Percentiles rank a stretch among this genome's conserved stretches.
phyloP scores from a whole-genome alignment of 53 echinoderm and acorn worm species.

The Holothuria scabra region DNA sequence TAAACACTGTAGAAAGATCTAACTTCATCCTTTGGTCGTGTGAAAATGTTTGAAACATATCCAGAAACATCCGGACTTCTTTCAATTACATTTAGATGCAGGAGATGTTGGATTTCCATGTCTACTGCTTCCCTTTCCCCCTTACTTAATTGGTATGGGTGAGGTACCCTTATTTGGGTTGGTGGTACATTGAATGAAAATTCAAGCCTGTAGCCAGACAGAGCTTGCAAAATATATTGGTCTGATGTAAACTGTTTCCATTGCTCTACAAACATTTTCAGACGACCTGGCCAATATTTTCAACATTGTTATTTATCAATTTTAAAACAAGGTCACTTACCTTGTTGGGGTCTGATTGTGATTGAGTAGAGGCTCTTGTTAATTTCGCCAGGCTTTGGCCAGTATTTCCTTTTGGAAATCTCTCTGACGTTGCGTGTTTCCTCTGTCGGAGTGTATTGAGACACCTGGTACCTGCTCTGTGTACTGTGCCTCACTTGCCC shows the following conservation, averaged over 20 bases:
- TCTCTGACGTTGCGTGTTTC: background rate
- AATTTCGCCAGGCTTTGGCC: background rate
- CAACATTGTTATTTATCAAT: background rate
- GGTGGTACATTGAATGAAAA: conserved; percentile 15
- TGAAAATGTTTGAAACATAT: conserved; percentile 70
- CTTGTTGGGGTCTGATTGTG: background rate
- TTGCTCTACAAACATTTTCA: background rate
- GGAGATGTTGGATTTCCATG: conserved; percentile 49
- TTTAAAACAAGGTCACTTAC: background rate
- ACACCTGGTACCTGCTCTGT: background rate
- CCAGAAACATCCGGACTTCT: conserved; percentile 20
- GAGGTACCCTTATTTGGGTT: background rate
- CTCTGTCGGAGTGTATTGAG: conserved; percentile 4
- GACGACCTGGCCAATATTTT: background rate
- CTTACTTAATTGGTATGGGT: conserved; percentile 18
- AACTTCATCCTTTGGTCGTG: conserved; percentile 57
- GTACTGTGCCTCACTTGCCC: background rate
- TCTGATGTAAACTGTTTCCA: conserved; percentile 32
- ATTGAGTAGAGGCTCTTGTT: background rate
- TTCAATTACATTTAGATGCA: conserved; percentile 52
- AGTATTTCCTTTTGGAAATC: conserved; percentile 1
- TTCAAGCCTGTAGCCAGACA: conserved; percentile 48
- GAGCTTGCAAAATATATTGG: conserved; percentile 44
- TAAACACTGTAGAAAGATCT: conserved; percentile 26
- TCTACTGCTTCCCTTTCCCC: conserved; percentile 1